These are phyloP conservation scores for Gymnoscopelus braueri DNA, from an alignment of 2,797 vertebrate species.

Conservation along the genomic window DNA sequence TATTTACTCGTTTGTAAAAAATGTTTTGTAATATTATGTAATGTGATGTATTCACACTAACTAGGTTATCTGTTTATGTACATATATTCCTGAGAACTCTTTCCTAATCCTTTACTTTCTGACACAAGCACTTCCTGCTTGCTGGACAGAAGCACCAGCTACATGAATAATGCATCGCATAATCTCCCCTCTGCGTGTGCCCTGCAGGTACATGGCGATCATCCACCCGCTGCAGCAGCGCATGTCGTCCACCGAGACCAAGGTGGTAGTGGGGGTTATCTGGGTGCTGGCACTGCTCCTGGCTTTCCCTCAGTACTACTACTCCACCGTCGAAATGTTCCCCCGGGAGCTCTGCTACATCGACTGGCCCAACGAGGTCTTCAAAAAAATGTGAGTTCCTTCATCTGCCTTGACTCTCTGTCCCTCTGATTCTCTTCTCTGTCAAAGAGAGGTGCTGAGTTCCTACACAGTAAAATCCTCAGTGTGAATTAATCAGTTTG, in stretches of 20 bases:
- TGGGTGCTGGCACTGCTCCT: constrained; percentile 93
- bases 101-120: too few species aligned
- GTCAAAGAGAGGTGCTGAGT: too few species aligned
- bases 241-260: constrained; percentile 91
- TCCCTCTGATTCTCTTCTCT: too few species aligned
- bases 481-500: too few species aligned
- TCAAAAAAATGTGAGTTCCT: constrained; percentile 89
- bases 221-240: constrained; percentile 95
- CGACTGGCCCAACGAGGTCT: constrained; percentile 87
- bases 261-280: constrained; percentile 89
- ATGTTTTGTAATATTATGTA: too few species aligned
- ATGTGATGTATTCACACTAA: too few species aligned
- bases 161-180: too few species aligned
- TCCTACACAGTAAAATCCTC: too few species aligned
- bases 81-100: too few species aligned
- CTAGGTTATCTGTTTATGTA: too few species aligned
- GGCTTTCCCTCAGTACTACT: constrained; percentile 94
- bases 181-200: not conserved
- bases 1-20: too few species aligned
- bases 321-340: constrained; percentile 82
- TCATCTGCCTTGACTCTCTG: not conserved
- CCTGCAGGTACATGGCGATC: constrained; percentile 94
- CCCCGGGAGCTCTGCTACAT: constrained; percentile 91
- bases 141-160: not conserved
- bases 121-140: too few species aligned